Evolutionary conservation across 2,888 invertebrate species (phyloP), one percentile per base, ranked within the genome.

Genomic region (Neoscelio sp.): DNA sequence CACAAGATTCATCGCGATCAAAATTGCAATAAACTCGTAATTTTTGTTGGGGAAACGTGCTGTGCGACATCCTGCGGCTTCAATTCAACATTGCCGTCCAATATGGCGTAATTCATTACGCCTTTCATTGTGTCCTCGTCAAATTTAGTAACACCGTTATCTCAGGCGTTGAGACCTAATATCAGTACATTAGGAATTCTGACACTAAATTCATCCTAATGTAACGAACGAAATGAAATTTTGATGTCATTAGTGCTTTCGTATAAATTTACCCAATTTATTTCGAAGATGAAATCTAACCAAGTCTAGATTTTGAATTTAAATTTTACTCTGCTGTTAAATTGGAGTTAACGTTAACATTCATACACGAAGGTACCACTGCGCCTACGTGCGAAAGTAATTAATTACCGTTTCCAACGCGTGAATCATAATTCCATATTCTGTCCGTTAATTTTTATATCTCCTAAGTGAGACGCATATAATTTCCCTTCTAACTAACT

Each of bases 41-140:
- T 52, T 64, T 77, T 77, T 60, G 42, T 15, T 20, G 5, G 28
- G 13, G 12, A 38, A 67, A 54, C 38, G 38, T 23, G 42, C 30
- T 46, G 33, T 13, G 70, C 52, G 78, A 70, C 75, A 42, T 80
- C 65, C 65, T 67, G 77, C 48, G 76, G 78, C 77, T 74, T 64
- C 79, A 78, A 74, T 80, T 81, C 75, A 75, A 46, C 58, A 73
- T 35, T 71, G 54, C 44, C 26, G 60, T 48, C 64, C 80, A 82
- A 86, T 85, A 86, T 87, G 85, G 86, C 86, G 86, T 87, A 87
- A 79, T 87, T 87, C 87, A 87, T 87, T 84, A 85, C 80, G 78
- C n/a, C 78, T 74, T 82, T 82, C 85, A 84, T 87, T 88, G 87
- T 87, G 80, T 81, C 80, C 83, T 82, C 85, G 85, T 87, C 88